Evolutionary conservation across 2,113 vertebrate genomes (phyloP), one percentile per base, ranked within the genome.

Genomic region (Indicator indicator): DNA sequence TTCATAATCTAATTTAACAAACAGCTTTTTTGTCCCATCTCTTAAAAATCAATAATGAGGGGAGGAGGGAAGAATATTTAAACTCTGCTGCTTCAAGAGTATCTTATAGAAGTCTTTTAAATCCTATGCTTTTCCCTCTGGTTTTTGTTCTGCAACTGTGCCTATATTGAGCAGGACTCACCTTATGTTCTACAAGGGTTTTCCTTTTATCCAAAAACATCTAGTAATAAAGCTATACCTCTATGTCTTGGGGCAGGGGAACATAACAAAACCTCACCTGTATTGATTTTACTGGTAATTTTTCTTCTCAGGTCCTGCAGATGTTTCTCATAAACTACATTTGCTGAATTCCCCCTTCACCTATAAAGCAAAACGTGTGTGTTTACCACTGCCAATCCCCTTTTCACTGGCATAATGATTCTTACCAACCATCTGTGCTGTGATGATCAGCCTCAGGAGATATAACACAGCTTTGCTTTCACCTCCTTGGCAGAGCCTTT

Each of bases 181-280:
- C 9, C 1, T 0, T 21, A 3, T 15, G 5, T 18, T 69, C 8
- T 28, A 26, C 11, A 14, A 64, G 10, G 9, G 11, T 18, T 5
- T 82, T 90, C 33, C 5, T 86, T 79, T 83, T 54, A 16, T 74
- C 26, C 23, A 56, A 75, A 68, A n/a, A 65, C n/a, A 17, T 36
- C 36, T 94, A 62, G 27, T 80, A 89, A 67, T 76, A 86, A 88
- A 94, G 26, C 26, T 40, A 11, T 46, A 20, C 36, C 42, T 70
- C 19, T 11, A 67, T 77, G 21, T 65, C 21, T 59, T 40, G 20
- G 11, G 12, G 13, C 58, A 28, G 30, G 24, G 3, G 30, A 79
- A 69, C 21, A 3, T 14, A 59, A 55, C 6, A 59, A 82, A 79
- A 40, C 6, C 12, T 16, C 4, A 64, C 18, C 9, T 77, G n/a